Percentiles rank a stretch among this genome's conserved stretches.
phyloP scores from a whole-genome alignment of 2,797 vertebrate genomes.

The Sarcophilus harrisii region DNA sequence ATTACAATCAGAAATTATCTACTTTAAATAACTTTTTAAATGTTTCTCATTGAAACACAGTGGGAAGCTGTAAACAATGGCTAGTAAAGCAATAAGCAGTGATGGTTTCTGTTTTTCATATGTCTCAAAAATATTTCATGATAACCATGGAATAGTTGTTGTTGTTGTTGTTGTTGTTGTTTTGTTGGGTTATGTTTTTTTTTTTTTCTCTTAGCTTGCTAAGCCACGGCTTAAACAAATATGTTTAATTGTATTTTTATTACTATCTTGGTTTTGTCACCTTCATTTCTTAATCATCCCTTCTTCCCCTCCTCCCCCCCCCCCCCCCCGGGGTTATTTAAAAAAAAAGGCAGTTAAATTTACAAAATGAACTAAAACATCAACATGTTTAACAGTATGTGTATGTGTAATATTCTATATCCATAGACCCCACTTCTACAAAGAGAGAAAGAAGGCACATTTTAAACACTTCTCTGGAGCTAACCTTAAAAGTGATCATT shows the following conservation, averaged over 20 bases:
- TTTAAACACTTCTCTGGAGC: background rate
- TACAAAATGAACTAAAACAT: background rate
- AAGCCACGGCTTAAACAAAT: slow-evolving; percentile 49
- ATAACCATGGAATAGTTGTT: background rate
- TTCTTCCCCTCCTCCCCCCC: too few species aligned
- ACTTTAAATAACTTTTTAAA: background rate
- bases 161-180: too few species aligned
- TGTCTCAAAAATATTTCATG: background rate
- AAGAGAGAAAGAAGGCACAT: background rate
- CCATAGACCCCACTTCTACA: background rate
- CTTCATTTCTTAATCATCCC: background rate
- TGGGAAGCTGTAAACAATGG: background rate
- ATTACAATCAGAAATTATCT: background rate
- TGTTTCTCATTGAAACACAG: background rate
- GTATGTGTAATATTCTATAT: background rate
- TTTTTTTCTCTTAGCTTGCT: background rate
- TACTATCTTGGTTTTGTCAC: background rate
- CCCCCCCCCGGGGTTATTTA: background rate
- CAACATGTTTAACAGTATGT: background rate
- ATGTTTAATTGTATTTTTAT: background rate
- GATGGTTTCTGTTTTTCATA: background rate
- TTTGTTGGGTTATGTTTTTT: too few species aligned
- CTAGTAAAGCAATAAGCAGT: slow-evolving; percentile 34
- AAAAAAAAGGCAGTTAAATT: background rate
- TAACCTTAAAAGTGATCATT: background rate